These are phyloP conservation scores for Bombylius discolor DNA, from an alignment of 2,888 invertebrate species.

Conservation along the genomic window DNA sequence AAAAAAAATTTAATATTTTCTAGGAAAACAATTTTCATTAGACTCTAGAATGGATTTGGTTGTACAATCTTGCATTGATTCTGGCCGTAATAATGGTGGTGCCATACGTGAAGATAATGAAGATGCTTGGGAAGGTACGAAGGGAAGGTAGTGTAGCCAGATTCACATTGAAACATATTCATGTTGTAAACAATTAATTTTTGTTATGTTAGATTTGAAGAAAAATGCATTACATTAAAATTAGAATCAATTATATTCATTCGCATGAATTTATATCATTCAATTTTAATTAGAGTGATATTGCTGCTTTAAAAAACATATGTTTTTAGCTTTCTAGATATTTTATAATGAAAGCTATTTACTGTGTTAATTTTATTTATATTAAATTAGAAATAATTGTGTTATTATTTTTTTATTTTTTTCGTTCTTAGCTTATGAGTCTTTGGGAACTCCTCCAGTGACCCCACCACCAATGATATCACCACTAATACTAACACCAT, in stretches of 20 bases:
- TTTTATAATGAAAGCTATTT: too few species aligned
- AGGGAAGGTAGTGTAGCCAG: slow-evolving; percentile 33
- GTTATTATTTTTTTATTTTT: background rate
- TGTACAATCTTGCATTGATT: slow-evolving; percentile 48
- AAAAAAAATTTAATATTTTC: too few species aligned
- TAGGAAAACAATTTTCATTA: slow-evolving; percentile 68
- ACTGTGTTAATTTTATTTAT: too few species aligned
- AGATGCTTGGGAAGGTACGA: slow-evolving; percentile 37
- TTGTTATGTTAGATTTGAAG: too few species aligned
- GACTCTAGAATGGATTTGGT: slow-evolving; percentile 87
- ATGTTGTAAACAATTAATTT: background rate
- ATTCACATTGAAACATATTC: background rate
- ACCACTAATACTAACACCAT: slow-evolving; percentile 5
- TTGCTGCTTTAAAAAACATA: too few species aligned
- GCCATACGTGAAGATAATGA: slow-evolving; percentile 30
- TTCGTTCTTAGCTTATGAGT: slow-evolving; percentile 17
- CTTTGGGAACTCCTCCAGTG: slow-evolving; percentile 16
- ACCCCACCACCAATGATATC: slow-evolving; percentile 18
- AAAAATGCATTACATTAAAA: too few species aligned
- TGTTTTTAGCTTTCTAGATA: too few species aligned
- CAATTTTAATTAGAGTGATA: too few species aligned
- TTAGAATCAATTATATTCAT: too few species aligned
- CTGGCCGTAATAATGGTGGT: slow-evolving; percentile 16
- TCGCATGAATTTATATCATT: too few species aligned
- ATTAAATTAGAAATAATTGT: too few species aligned